Evolutionary conservation across 2,113 vertebrate genomes (phyloP).

Genomic region (Danionella cerebrum): DNA sequence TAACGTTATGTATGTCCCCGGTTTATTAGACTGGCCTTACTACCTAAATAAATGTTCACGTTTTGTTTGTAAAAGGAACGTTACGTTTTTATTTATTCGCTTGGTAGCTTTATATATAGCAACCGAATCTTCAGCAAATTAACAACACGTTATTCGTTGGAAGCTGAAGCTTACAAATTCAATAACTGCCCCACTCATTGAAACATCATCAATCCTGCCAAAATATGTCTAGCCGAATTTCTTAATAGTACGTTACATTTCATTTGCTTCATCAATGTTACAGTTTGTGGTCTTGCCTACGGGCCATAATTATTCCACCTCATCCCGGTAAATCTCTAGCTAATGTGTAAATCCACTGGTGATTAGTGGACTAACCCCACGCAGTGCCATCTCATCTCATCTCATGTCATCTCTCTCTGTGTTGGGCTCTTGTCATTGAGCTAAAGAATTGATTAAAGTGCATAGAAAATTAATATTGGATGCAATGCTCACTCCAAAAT

Average conservation of each 20-base stretch:
- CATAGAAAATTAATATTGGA: too few relatives aligned
- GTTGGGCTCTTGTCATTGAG: background rate
- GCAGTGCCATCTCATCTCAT: too few relatives aligned
- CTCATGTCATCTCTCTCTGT: background rate
- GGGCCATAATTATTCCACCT: background rate
- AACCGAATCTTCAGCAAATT: too few relatives aligned
- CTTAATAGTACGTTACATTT: background rate
- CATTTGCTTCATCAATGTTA: background rate
- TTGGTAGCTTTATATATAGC: too few relatives aligned
- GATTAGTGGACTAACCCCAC: conserved; percentile 9
- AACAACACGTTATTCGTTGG: background rate
- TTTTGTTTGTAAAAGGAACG: too few relatives aligned
- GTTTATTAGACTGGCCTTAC: too few relatives aligned
- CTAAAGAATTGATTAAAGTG: background rate
- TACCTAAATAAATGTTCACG: too few relatives aligned
- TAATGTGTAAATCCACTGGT: conserved; percentile 7
- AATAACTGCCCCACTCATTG: background rate
- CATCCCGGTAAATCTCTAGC: background rate
- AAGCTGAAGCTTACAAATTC: too few relatives aligned
- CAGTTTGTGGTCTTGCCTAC: background rate
- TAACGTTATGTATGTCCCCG: too few relatives aligned
- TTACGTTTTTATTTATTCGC: too few relatives aligned
- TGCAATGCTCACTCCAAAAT: too few relatives aligned
- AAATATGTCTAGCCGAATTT: background rate
- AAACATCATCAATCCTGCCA: too few relatives aligned